Base-by-base conservation (phyloP, 2,888 invertebrate genomes). In the Bruchidius siliquastri region DNA sequence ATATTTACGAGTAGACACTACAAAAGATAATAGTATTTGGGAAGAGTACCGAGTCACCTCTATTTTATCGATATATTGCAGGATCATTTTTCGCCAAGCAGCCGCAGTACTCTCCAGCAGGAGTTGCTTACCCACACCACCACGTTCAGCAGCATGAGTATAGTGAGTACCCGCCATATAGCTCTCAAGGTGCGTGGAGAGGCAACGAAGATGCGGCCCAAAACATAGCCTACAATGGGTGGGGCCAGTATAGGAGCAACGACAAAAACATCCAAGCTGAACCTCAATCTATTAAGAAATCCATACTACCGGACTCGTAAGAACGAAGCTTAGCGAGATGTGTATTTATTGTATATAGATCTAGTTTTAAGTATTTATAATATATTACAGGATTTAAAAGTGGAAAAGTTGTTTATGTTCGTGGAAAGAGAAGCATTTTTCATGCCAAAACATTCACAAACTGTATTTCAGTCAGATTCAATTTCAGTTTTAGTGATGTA, bases 221-320 rank as follows among this genome's bases (percentile, higher is more conserved):
- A 77, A 90, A 93, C 80, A 87, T 93, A 21, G 94, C 94, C 0
- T 94, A 94, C 85, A 92, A 91, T 77, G 93, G 93, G 18, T 94
- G 93, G 89, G 81, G 83, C 20, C 89, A 92, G 78, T 92, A 91
- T 81, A 89, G 92, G 76, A 80, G 78, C 74, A 74, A 75, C 30
- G 89, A 90, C 75, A 87, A 86, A 0, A 86, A 86, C 67, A 88
- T 88, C 74, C 88, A 88, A 21, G 78, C 78, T 13, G 80, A 80
- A 73, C 79, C 80, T 73, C 80, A 78, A 0, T 77, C 80, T 13
- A 79, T 83, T 3, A 87, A 86, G 76, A 87, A 87, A 78, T 86
- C 86, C 0, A 87, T 87, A 77, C 79, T 87, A 73, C 87, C 87
- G 0, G 87, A 87, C 77, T 86, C 86, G 21, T 86, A 83, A 72